Evolutionary conservation across 37 sponge, comb jelly and placozoan species (phyloP).

Genomic region (Ianthella basta): DNA sequence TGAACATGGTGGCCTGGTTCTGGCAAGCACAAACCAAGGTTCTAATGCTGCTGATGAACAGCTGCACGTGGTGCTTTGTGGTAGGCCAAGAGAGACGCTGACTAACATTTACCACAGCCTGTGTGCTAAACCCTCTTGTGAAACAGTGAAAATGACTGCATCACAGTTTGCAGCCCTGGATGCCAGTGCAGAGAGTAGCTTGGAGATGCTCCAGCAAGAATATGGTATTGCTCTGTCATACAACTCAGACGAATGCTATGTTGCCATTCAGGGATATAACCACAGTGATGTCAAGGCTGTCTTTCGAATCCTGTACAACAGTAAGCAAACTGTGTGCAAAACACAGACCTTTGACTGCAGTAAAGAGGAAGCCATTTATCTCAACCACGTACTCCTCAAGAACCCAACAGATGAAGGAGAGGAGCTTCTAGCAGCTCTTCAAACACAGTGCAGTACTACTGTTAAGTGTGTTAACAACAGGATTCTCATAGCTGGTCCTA

Average conservation of each 20-base stretch:
- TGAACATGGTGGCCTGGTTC: background rate
- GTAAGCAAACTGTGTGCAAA: background rate
- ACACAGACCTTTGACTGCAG: background rate
- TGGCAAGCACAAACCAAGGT: background rate
- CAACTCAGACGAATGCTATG: background rate
- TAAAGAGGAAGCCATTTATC: background rate
- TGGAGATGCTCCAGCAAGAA: background rate
- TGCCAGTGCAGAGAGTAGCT: background rate
- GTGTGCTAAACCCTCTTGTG: background rate
- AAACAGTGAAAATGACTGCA: background rate
- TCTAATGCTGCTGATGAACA: background rate
- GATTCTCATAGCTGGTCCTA: no score
- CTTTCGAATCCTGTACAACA: background rate
- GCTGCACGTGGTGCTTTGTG: background rate
- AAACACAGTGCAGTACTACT: background rate
- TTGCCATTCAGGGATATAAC: background rate
- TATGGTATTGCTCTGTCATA: background rate
- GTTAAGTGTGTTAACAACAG: no score
- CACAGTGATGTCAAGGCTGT: background rate
- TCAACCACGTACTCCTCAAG: background rate
- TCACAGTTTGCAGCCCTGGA: background rate
- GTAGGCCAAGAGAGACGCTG: background rate
- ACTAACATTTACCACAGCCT: background rate
- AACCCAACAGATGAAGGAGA: background rate
- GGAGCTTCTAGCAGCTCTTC: background rate